Percentiles rank a stretch among this genome's conserved stretches.
Conservation (phyloP, 2,797 vertebrate species). For the Chaetophractus vellerosus region DNA sequence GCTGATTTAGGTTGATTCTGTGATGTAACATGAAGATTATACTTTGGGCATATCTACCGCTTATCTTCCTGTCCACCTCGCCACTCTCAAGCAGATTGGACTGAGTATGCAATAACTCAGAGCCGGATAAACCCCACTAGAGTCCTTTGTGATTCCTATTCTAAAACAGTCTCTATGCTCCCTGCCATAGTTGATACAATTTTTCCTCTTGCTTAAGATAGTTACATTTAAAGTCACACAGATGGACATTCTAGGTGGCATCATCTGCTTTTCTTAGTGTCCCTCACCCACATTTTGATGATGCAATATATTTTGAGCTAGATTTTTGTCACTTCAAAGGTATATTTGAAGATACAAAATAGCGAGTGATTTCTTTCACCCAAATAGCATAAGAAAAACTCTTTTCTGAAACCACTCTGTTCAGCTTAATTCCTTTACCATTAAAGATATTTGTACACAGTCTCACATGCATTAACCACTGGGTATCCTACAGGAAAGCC, state of each 20-base stretch:
- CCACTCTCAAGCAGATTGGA: not conserved
- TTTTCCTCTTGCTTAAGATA: not conserved
- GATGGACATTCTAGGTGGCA: not conserved
- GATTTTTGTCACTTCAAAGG: not conserved
- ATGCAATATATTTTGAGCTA: not conserved
- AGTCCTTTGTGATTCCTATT: not conserved
- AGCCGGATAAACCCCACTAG: not conserved
- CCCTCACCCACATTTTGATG: not conserved
- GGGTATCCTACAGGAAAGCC: not conserved
- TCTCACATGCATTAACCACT: not conserved
- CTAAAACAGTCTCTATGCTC: not conserved
- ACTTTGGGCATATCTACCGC: not conserved
- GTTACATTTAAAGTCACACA: not conserved
- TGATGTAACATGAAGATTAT: not conserved
- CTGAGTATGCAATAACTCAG: not conserved
- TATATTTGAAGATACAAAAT: slow-evolving; percentile 20
- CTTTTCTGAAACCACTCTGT: not conserved
- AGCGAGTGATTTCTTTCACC: not conserved
- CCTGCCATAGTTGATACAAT: not conserved
- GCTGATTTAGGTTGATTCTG: slow-evolving; percentile 8
- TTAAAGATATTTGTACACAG: not conserved
- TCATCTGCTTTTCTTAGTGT: not conserved
- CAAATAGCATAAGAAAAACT: not conserved
- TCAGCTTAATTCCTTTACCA: not conserved
- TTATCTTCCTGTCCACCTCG: not conserved